Evolutionary conservation across 2,888 invertebrate species (phyloP).

Genomic region (Torymus auratus): DNA sequence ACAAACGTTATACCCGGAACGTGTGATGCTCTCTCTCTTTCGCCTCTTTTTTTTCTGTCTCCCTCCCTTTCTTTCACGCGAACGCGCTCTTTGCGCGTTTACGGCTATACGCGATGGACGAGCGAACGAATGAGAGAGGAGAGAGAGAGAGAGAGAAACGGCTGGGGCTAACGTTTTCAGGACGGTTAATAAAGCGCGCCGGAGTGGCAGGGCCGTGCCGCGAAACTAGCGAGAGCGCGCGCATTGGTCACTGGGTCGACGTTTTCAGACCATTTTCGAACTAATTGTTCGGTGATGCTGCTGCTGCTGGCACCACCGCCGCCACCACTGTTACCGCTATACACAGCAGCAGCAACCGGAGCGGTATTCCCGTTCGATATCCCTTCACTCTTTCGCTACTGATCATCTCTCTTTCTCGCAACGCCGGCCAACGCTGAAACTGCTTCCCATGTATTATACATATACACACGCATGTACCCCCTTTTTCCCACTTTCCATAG

Average conservation of each 20-base stretch:
- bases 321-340: background rate
- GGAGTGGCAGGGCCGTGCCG: too few relatives aligned
- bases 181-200: constrained; percentile 66
- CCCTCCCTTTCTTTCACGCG: constrained; percentile 31
- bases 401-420: constrained; percentile 35
- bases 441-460: too few relatives aligned
- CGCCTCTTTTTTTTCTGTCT: constrained; percentile 16
- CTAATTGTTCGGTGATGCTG: constrained; percentile 66
- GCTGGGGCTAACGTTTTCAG: constrained; percentile 76
- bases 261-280: constrained; percentile 70
- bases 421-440: constrained; percentile 4
- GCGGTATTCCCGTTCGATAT: constrained; percentile 42
- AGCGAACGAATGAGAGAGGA: background rate
- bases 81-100: constrained; percentile 13
- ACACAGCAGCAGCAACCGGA: too few relatives aligned
- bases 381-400: constrained; percentile 23
- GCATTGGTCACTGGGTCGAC: constrained; percentile 69
- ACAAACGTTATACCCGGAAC: constrained; percentile 45
- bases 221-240: constrained; percentile 35
- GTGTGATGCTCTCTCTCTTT: constrained; percentile 40
- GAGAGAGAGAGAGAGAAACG: constrained; percentile 57
- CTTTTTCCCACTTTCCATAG: too few relatives aligned
- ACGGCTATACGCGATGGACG: constrained; percentile 8
- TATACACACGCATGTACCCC: too few relatives aligned
- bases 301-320: constrained; percentile 52